Percentiles rank a stretch among this genome's conserved stretches.
Evolutionary conservation across 2,888 invertebrate species (phyloP).

Genomic region (Kryphioiulus occultus): DNA sequence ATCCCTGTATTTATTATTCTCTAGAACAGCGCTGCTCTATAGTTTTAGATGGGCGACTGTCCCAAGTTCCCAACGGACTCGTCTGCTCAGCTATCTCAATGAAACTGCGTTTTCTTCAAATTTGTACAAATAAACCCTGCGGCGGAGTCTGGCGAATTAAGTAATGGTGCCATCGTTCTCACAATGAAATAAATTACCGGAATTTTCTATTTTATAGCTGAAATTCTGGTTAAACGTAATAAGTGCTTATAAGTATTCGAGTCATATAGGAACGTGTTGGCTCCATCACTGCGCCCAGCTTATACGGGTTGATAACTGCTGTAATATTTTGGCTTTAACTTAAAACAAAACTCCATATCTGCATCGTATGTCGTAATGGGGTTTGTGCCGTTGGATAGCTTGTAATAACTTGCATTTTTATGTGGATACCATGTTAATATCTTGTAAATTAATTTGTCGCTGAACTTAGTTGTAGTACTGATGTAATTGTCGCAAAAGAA

Average conservation of each 20-base stretch:
- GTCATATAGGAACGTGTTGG: slow-evolving; percentile 20
- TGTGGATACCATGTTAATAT: slow-evolving; percentile 32
- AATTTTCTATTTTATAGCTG: not conserved
- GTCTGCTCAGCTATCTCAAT: not conserved
- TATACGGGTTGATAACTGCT: not conserved
- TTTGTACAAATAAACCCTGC: slow-evolving; percentile 29
- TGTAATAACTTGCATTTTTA: slow-evolving; percentile 22
- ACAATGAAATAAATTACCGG: not conserved
- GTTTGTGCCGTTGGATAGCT: not conserved
- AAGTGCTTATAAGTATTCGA: not conserved
- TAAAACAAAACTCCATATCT: not conserved
- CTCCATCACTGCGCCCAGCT: not conserved
- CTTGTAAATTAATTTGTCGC: slow-evolving; percentile 32
- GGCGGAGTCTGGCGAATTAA: not conserved
- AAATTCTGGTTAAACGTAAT: not conserved
- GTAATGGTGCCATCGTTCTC: slow-evolving; percentile 17
- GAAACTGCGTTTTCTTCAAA: not conserved
- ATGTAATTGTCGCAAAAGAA: slow-evolving; percentile 32
- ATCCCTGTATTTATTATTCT: slow-evolving; percentile 28
- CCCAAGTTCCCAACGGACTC: not conserved
- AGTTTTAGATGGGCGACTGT: not conserved
- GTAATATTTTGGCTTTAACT: slow-evolving; percentile 36
- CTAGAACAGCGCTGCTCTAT: not conserved
- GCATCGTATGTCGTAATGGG: not conserved
- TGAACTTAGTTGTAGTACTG: slow-evolving; percentile 13